Base-by-base conservation (phyloP, 2,888 invertebrate species). In the Dione vanillae region DNA sequence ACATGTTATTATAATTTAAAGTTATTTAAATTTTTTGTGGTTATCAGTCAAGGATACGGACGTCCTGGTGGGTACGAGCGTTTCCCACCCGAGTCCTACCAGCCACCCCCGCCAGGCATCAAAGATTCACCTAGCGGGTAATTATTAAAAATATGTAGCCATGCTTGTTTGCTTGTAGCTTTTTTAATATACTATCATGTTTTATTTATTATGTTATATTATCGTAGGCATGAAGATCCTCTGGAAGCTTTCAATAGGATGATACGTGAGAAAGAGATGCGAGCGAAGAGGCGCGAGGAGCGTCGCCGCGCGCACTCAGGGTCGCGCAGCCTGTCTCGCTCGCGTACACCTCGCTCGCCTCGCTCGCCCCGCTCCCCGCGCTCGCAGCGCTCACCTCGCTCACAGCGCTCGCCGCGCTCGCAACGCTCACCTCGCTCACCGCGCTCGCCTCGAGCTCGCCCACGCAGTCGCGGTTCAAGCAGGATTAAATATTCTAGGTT, bases 201-300 rank as follows among this genome's bases (percentile, higher is more conserved):
- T 45, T 54, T 27, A 45, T 20, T 14, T 45, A 27, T 12, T n/a
- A n/a, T 45, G 14, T 9, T 7, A 37, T 59, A 5, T 61, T 41
- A 19, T 51, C 87, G 74, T 86, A 96, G 97, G 78, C 94, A 95
- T 77, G 97, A 97, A 82, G 97, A 98, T 89, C 97, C 97, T 5
- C 88, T 97, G 79, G 97, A 97, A 85, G 97, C 97, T 66, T 98
- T 98, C 86, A 96, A 97, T 86, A 94, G 97, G 76, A 96, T 97
- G 94, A 94, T 98, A 81, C 94, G 96, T 76, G 97, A 97, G 87
- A 97, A 97, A 86, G 96, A 97, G 87, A 96, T 96, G 88, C 92
- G 95, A 56, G 95, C 96, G 75, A 93, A 95, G 78, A 93, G 95
- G 67, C 94, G 95, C 68, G 94, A 94, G 71, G 94, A 95, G 80